Base-by-base conservation (phyloP, 2,113 vertebrate genomes). In the Microcebus ravelobensis region DNA sequence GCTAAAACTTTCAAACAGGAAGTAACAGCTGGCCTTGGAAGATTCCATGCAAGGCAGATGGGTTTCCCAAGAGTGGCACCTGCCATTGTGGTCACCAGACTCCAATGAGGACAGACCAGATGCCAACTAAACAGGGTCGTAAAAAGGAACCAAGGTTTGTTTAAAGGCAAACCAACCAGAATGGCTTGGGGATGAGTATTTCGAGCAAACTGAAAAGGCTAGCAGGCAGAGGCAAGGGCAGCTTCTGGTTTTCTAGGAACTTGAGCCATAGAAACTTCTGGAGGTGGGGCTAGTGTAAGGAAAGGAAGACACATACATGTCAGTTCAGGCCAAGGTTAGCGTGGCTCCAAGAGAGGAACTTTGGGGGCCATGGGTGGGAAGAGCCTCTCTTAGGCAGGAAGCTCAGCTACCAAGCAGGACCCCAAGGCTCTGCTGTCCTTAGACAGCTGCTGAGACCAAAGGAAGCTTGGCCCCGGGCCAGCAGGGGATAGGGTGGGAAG, bases 1-100 rank as follows among this genome's bases (percentile, higher is more conserved):
- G 50, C 61, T 79, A 45, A 45, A 84, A 21, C 57, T 96, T 95
- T 96, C 94, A 91, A 79, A 94, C 63, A 93, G 92, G 65, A 97
- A 93, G n/a, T 61, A 52, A 23, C 89, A 95, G 48, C 81, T 96
- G 90, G 55, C 73, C 31, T 12, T 93, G 59, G 71, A 50, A 85
- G 57, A 82, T 8, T 31, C 52, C 8, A 8, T 45, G 31, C 20
- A 9, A 80, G 81, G 25, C 42, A 79, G 68, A 52, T 48, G 76
- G 36, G 50, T 57, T 79, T 63, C 81, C 77, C 57, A 39, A 14
- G 17, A 52, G 25, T 21, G 8, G 25, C 89, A 83, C 86, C 89
- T 92, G 89, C 81, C 48, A 21, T 6, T 61, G 81, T 3, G 86
- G 92, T 84, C 92, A 65, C n/a, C 17, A 65, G 59, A 61, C 55